phyloP scores from a whole-genome alignment of 2,797 vertebrate species.

The Menidia menidia region DNA sequence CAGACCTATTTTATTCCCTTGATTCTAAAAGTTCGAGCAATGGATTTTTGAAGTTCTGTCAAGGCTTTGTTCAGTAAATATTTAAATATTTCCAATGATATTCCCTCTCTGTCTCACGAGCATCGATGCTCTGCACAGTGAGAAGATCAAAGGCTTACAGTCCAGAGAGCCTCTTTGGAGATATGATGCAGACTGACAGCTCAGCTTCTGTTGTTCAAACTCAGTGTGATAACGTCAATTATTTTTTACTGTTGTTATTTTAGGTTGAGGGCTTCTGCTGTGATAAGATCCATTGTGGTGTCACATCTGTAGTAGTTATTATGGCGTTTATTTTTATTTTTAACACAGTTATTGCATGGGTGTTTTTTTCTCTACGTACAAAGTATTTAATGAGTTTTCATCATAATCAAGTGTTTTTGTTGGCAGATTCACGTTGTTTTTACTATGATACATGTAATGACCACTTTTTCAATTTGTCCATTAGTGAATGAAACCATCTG shows the following conservation, averaged over 20 bases:
- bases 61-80: conserved; percentile 63
- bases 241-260: conserved; percentile 34
- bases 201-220: conserved; percentile 67
- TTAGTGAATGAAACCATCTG: not conserved
- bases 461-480: not conserved
- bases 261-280: conserved; percentile 26
- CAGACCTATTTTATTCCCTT: conserved; percentile 27
- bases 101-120: conserved; percentile 34
- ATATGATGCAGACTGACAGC: conserved; percentile 71
- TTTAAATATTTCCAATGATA: conserved; percentile 68
- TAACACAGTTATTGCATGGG: too few relatives aligned
- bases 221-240: conserved; percentile 47
- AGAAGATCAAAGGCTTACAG: conserved; percentile 68
- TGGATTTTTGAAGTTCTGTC: conserved; percentile 54
- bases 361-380: not conserved
- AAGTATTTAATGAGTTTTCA: not conserved
- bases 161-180: conserved; percentile 53
- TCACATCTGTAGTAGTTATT: conserved; percentile 2
- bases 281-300: conserved; percentile 24
- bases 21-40: conserved; percentile 15
- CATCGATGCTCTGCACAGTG: conserved; percentile 36
- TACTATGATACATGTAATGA: not conserved
- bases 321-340: not conserved
- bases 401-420: not conserved
- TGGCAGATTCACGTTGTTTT: not conserved